These are phyloP conservation scores for Poecilia wingei DNA, from an alignment of 2,797 vertebrate genomes.

Conservation along the genomic window DNA sequence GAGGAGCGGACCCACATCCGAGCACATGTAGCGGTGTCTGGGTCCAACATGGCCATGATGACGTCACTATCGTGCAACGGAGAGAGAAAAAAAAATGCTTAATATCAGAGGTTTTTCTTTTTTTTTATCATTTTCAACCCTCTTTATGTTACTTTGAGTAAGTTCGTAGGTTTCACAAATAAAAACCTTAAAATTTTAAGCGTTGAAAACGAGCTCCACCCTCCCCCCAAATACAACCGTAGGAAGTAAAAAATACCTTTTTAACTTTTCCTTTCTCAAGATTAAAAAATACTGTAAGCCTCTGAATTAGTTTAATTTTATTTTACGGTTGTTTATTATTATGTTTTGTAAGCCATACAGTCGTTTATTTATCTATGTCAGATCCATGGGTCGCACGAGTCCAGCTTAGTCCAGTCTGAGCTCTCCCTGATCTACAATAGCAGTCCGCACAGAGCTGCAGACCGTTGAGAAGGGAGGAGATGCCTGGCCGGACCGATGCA, in stretches of 20 bases:
- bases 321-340: not conserved
- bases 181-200: not conserved
- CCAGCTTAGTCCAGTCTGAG: constrained; percentile 1
- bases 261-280: not conserved
- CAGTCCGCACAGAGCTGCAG: not conserved
- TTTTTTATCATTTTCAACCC: not conserved
- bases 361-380: not conserved
- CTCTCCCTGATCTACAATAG: not conserved
- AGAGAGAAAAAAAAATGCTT: not conserved
- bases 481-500: constrained; percentile 60
- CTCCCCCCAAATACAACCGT: not conserved
- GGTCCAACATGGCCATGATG: constrained; percentile 7
- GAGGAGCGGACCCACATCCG: not conserved
- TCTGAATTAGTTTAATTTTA: not conserved
- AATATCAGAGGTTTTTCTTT: not conserved
- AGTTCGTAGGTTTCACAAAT: not conserved
- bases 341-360: not conserved
- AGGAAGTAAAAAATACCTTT: not conserved
- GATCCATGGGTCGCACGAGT: not conserved
- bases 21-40: not conserved
- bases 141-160: not conserved
- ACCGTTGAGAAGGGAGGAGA: constrained; percentile 26
- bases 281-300: not conserved
- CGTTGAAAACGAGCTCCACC: no score
- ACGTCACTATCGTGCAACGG: not conserved